Evolutionary conservation across 1,140 invertebrate species (phyloP), one percentile per base, ranked within the genome.

Genomic region (Andricus grossulariae): DNA sequence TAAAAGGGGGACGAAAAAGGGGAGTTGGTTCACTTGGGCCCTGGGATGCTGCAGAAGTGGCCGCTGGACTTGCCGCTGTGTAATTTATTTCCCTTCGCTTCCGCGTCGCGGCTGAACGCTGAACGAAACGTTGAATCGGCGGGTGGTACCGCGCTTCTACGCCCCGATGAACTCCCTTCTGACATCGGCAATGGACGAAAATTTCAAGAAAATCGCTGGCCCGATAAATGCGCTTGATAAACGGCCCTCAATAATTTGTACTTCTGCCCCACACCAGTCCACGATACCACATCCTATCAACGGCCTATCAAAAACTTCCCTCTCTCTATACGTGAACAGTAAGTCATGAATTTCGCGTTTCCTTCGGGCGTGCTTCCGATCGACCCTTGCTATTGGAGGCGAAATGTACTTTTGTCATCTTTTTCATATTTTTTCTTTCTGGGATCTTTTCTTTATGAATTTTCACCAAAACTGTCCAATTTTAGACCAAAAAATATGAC

Each of bases 21-120:
- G 79, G 75, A 77, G 76, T 75, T 25, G 39, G 32, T 66, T 66
- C 57, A 66, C 57, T 66, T 66, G 15, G 25, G 32, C 25, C 3
- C 25, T 39, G 80, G 83, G 80, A 83, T 80, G 78, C 81, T 77
- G 76, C 80, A 80, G 83, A 86, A 87, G 86, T 85, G 81, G 85
- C 82, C 83, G 82, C 82, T 83, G 84, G 85, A 87, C 85, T 87
- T 80, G 80, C 85, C 82, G 80, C 80, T 75, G 84, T 80, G 87
- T 88, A 89, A 90, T 91, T 90, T 91, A 91, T 90, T 85, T 89
- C 85, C 84, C 80, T 86, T 86, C 85, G 86, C 85, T 91, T 91
- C 88, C 89, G 88, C 86, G 84, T 90, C 87, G 83, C 86, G 86
- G 78, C 84, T 84, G 80, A 84, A 85, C 82, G 77, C 84, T 84